Evolutionary conservation across 2,888 invertebrate genomes (phyloP).

Genomic region (Watsonalla binaria): DNA sequence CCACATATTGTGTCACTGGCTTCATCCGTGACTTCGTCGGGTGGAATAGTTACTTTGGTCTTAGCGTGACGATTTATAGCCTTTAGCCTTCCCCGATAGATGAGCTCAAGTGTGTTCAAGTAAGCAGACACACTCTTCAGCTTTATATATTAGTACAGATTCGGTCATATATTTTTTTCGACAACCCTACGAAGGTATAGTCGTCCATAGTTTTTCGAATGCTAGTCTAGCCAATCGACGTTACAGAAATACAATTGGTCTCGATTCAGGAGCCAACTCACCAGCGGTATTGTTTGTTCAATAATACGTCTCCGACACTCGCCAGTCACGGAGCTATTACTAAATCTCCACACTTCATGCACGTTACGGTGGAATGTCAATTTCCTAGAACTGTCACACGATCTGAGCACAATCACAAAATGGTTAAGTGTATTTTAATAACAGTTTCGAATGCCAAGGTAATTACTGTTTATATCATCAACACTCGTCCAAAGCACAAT

Average conservation of each 20-base stretch:
- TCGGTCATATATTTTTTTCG: no score
- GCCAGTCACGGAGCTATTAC: background rate
- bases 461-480: constrained; percentile 75
- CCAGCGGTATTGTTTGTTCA: background rate
- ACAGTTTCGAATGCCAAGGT: constrained; percentile 62
- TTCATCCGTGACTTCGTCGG: no score
- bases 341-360: background rate
- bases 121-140: no score
- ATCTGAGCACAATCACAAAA: constrained; percentile 25
- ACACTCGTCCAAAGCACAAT: constrained; percentile 68
- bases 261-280: background rate
- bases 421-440: constrained; percentile 75
- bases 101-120: no score
- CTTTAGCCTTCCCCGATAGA: no score
- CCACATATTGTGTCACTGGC: no score
- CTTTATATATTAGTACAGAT: no score
- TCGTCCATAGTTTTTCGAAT: no score
- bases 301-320: background rate
- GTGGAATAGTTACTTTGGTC: no score
- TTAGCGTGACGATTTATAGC: no score
- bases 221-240: no score
- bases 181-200: no score
- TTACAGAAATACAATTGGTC: background rate
- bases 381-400: constrained; percentile 26
- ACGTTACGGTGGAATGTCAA: constrained; percentile 5